Conservation (phyloP, 2,888 invertebrate species). For the Agrotis ipsilon region DNA sequence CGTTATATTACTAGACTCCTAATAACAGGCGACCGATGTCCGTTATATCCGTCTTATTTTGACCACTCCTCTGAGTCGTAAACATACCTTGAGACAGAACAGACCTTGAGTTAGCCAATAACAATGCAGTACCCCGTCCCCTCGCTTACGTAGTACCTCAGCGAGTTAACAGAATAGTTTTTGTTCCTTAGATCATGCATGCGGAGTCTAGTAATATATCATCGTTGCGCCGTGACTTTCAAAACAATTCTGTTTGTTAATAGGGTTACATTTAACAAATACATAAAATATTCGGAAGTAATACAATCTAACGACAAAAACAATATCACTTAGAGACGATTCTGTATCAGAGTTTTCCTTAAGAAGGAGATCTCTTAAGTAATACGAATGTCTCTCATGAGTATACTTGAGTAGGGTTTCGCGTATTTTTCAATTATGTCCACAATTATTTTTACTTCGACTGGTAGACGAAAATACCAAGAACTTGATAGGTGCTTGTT, state of each 20-base stretch:
- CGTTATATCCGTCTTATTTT: no score
- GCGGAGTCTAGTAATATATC: no score
- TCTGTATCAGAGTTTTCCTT: conserved; percentile 21
- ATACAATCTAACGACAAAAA: conserved; percentile 25
- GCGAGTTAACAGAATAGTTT: no score
- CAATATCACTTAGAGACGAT: conserved; percentile 32
- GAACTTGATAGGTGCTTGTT: not conserved
- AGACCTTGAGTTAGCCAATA: no score
- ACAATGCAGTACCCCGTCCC: no score
- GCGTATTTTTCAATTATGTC: conserved; percentile 44
- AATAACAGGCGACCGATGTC: no score
- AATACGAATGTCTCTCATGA: conserved; percentile 42
- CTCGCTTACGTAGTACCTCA: no score
- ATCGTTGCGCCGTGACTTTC: no score
- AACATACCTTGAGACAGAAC: no score
- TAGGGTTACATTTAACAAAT: conserved; percentile 6
- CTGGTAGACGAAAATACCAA: not conserved
- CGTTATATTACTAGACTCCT: no score
- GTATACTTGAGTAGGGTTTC: conserved; percentile 16
- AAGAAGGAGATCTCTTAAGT: conserved; percentile 32
- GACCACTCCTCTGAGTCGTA: no score
- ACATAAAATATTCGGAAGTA: conserved; percentile 11
- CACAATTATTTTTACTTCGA: conserved; percentile 23
- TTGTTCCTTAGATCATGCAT: no score
- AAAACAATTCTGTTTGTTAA: conserved; percentile 11